phyloP scores from a whole-genome alignment of 2,113 vertebrate genomes.

The Toxotes jaculatrix region DNA sequence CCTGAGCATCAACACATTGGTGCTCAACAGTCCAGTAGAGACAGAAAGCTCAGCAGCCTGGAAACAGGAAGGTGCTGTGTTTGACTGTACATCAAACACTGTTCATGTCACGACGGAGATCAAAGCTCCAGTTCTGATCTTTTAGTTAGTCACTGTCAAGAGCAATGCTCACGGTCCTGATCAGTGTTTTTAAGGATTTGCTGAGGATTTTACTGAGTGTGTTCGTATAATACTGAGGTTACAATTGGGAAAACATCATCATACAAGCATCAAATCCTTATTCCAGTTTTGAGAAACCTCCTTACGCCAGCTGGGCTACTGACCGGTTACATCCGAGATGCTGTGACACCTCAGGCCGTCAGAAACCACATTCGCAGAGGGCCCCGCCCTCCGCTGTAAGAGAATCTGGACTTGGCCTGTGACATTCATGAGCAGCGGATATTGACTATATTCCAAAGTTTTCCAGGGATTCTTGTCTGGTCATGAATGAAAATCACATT shows the following conservation, averaged over 20 bases:
- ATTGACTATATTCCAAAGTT: background rate
- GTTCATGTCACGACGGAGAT: constrained; percentile 45
- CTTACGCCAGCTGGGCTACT: constrained; percentile 1
- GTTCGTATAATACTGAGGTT: background rate
- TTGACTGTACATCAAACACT: constrained; percentile 51
- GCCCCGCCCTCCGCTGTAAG: too few relatives aligned
- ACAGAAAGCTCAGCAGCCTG: constrained; percentile 35
- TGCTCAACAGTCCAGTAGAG: constrained; percentile 44
- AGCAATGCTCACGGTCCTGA: background rate
- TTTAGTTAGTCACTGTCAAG: constrained; percentile 35
- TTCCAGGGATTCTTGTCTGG: background rate
- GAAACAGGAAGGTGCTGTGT: constrained; percentile 48
- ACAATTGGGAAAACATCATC: background rate
- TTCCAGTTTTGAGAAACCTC: constrained; percentile 20
- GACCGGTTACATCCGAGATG: background rate
- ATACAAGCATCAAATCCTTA: constrained; percentile 1
- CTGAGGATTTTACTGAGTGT: background rate
- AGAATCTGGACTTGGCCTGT: too few relatives aligned
- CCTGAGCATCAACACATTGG: constrained; percentile 13
- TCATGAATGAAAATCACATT: constrained; percentile 2
- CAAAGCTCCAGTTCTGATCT: constrained; percentile 45
- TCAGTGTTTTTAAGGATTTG: constrained; percentile 18
- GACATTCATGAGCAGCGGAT: too few relatives aligned
- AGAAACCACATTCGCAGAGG: constrained; percentile 13
- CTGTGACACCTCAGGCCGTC: constrained; percentile 18